Conservation (phyloP, 2,888 invertebrate genomes). For the Zelleria hepariella region DNA sequence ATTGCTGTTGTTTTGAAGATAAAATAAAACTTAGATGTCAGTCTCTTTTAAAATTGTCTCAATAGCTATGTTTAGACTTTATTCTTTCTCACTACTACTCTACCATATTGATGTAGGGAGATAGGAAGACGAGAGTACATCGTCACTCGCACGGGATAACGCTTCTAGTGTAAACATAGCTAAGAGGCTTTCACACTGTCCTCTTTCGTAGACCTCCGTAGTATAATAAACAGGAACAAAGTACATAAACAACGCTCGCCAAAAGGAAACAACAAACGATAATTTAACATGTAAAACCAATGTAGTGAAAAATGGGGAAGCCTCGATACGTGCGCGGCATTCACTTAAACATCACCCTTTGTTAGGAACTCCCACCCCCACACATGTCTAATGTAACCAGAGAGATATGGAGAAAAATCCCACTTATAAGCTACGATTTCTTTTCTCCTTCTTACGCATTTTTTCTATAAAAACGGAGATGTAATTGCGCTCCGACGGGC, state of each 20-base stretch:
- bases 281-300: slow-evolving; percentile 71
- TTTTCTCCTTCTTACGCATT: no score
- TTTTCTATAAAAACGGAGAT: neutral
- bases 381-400: slow-evolving; percentile 13
- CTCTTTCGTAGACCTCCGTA: neutral
- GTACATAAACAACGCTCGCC: neutral
- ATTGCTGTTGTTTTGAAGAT: neutral
- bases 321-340: slow-evolving; percentile 57
- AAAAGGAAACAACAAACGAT: slow-evolving; percentile 39
- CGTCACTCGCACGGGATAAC: no score
- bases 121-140: no score
- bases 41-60: no score
- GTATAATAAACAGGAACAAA: neutral
- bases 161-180: neutral
- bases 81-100: no score
- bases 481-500: slow-evolving; percentile 1
- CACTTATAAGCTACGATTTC: neutral
- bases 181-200: no score
- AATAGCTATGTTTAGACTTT: no score
- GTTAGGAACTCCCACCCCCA: slow-evolving; percentile 49
- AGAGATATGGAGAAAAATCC: slow-evolving; percentile 6
- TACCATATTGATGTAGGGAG: no score
- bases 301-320: slow-evolving; percentile 71
- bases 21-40: neutral
- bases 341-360: slow-evolving; percentile 26